These are phyloP conservation scores for Raja brachyura DNA, from an alignment of 2,113 vertebrate genomes.

Conservation along the genomic window DNA sequence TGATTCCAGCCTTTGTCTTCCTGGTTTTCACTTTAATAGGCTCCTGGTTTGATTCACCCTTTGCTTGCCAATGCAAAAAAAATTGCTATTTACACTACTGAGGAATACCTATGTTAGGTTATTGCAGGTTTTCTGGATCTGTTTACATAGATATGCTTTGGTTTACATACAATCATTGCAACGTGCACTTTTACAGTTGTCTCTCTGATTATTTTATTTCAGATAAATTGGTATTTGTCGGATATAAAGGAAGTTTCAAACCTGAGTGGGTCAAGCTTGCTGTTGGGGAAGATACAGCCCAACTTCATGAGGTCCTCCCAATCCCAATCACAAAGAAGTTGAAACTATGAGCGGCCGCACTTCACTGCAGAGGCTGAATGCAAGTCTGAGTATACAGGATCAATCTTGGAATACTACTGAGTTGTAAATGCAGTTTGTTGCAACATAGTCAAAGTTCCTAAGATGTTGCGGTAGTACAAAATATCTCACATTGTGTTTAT, in stretches of 20 bases:
- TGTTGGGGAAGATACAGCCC: constrained; percentile 61
- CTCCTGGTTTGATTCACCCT: background rate
- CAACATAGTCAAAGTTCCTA: background rate
- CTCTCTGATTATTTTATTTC: constrained; percentile 38
- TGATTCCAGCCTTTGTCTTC: too few species aligned
- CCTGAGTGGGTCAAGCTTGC: constrained; percentile 71
- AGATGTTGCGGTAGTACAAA: background rate
- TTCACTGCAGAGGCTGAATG: constrained; percentile 41
- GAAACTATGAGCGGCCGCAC: constrained; percentile 66
- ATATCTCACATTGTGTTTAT: constrained; percentile 1
- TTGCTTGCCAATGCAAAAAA: background rate
- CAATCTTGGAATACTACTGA: constrained; percentile 45
- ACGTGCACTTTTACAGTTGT: too few species aligned
- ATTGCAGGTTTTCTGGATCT: background rate
- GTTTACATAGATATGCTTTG: background rate
- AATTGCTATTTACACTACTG: background rate
- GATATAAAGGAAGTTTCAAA: constrained; percentile 72
- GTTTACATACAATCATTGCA: background rate
- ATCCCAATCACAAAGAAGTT: constrained; percentile 71
- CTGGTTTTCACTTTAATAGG: background rate
- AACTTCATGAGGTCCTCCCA: constrained; percentile 73
- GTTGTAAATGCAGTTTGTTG: constrained; percentile 21
- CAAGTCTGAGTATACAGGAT: background rate
- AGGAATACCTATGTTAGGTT: too few species aligned
- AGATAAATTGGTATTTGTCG: constrained; percentile 71